Base-by-base conservation (phyloP, 2,797 vertebrate genomes). In the Gymnoscopelus microlampas region DNA sequence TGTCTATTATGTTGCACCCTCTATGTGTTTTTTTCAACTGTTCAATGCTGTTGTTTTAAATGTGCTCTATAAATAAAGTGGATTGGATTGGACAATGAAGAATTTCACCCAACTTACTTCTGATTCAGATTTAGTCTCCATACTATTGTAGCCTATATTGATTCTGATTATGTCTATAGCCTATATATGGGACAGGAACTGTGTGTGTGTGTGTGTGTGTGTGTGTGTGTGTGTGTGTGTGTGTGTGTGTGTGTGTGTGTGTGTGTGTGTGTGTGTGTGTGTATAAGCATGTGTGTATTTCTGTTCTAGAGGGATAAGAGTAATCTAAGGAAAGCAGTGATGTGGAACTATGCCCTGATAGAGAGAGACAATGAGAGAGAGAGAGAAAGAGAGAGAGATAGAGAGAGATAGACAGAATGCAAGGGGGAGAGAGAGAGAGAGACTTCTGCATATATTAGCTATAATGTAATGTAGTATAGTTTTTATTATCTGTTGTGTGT, bases 261-360 rank as follows among this genome's bases (percentile, higher is more conserved):
- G 50, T 63, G 1, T 10, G 5, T 58, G 35, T 60, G 47, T 70
- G 47, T 44, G 44, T 10, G 61, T 53, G 50, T 53, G 14, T 23
- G 51, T 64, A 58, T 63, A 24, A 61, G 51, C 24, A 50, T 66
- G 71, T 66, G 48, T 60, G 50, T 61, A 55, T 51, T 65, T 82
- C 60, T 78, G 68, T 83, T 85, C 75, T 74, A 73, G 50, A 70
- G 58, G 70, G 81, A 81, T 80, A 48, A 78, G 77, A 80, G 75
- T 80, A 85, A 88, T 85, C 79, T 86, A 64, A 72, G 58, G 66
- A 67, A 75, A 48, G 81, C 83, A 80, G 73, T 48, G 69, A 76
- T 56, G 73, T 86, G 84, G 79, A 91, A 86, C 74, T 57, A 6
- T 71, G 71, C 68, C 66, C 48, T 60, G 49, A 54, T 32, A 47